phyloP scores from a whole-genome alignment of 2,113 vertebrate species.

The Hipposideros armiger region DNA sequence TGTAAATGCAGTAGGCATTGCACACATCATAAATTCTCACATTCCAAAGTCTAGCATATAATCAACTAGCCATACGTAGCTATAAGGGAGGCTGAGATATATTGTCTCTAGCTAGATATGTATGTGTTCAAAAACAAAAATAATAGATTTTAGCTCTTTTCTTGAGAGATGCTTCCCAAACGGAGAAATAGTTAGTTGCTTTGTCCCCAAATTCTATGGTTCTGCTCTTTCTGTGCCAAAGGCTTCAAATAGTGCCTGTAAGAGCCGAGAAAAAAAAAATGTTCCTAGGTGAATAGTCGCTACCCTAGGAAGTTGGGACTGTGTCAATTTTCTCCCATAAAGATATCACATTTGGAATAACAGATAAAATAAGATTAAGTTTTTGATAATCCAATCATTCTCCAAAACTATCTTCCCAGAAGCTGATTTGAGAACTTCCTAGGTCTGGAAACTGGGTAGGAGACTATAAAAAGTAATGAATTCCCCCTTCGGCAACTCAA shows the following conservation, averaged over 20 bases:
- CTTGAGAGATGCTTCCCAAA: background rate
- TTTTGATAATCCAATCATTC: background rate
- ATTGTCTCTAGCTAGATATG: background rate
- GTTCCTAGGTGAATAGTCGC: background rate
- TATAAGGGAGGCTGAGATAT: background rate
- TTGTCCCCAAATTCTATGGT: background rate
- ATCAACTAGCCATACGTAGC: too few species aligned
- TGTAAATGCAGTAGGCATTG: background rate
- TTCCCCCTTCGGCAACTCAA: background rate
- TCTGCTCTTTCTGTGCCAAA: background rate
- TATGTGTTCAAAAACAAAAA: background rate
- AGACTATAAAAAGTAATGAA: background rate
- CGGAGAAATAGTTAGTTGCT: background rate
- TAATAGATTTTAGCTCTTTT: slow-evolving; percentile 13
- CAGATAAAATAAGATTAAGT: background rate
- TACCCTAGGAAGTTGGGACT: background rate
- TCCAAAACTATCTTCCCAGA: background rate
- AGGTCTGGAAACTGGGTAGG: background rate
- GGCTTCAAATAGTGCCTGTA: background rate
- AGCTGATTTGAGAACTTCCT: background rate
- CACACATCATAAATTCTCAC: background rate
- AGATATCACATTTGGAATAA: background rate
- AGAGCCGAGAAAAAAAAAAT: background rate
- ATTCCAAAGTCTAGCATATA: background rate
- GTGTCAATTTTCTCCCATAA: background rate